Evolutionary conservation across 2,888 invertebrate genomes (phyloP).

Genomic region (Baccha elongata): DNA sequence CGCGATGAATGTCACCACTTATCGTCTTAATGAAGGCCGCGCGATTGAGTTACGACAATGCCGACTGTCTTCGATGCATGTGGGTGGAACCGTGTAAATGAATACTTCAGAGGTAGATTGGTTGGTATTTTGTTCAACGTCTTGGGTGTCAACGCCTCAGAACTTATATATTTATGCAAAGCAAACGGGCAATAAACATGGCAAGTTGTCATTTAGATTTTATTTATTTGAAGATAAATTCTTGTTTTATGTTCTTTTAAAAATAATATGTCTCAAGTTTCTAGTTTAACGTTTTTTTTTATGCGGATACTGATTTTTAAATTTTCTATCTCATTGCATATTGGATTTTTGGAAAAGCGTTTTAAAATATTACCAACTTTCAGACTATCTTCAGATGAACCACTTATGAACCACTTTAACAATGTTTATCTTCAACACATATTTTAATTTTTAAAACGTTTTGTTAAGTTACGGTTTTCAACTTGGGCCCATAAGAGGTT

Average conservation of each 20-base stretch:
- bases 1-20: constrained; percentile 38
- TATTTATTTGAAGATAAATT: constrained; percentile 1
- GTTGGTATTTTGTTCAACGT: constrained; percentile 3
- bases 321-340: neutral
- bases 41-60: constrained; percentile 12
- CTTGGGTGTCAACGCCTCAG: constrained; percentile 50
- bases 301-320: neutral
- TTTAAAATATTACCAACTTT: too few relatives aligned
- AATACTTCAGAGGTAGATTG: constrained; percentile 24
- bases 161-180: constrained; percentile 42
- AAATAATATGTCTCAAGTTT: neutral
- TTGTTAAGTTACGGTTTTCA: too few relatives aligned
- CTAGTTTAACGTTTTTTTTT: neutral
- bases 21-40: constrained; percentile 47
- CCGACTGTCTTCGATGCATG: constrained; percentile 1
- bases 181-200: constrained; percentile 22
- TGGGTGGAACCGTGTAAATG: constrained; percentile 60
- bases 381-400: too few relatives aligned
- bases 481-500: too few relatives aligned
- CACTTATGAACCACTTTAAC: too few relatives aligned
- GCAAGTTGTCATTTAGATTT: constrained; percentile 6
- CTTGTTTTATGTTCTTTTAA: neutral
- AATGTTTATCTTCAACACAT: too few relatives aligned
- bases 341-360: neutral
- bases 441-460: too few relatives aligned